Evolutionary conservation across 2,797 vertebrate species (phyloP).

Genomic region (Delichon dasypus): DNA sequence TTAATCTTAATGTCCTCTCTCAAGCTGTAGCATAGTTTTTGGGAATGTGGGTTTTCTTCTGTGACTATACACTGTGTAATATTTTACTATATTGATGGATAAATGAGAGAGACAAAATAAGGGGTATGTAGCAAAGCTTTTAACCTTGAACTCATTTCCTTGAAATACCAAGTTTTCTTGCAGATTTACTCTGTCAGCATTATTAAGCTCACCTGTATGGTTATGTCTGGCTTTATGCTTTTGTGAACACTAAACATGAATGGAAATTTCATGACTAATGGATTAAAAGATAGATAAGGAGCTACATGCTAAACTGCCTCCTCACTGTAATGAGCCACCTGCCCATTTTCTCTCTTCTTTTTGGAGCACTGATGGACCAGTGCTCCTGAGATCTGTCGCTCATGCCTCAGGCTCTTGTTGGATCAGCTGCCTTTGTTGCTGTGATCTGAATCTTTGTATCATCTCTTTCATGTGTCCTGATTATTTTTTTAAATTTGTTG

Average conservation of each 20-base stretch:
- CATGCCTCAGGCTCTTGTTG: background rate
- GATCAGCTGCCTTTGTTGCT: background rate
- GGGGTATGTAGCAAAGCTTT: background rate
- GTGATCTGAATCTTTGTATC: background rate
- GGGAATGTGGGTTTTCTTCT: background rate
- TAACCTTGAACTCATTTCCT: background rate
- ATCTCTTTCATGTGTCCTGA: background rate
- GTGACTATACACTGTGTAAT: background rate
- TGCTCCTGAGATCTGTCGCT: background rate
- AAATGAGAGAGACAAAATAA: background rate
- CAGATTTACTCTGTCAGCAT: background rate
- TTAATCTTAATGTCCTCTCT: background rate
- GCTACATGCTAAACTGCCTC: background rate
- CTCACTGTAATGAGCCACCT: background rate
- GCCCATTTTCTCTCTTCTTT: background rate
- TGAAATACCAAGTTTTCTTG: background rate
- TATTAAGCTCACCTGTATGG: background rate
- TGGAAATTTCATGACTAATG: background rate
- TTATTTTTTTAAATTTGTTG: background rate
- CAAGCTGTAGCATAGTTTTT: background rate
- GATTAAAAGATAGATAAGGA: background rate
- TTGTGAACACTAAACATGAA: background rate
- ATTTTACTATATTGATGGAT: background rate
- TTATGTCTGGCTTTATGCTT: background rate
- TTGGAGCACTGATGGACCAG: background rate